Base-by-base conservation (phyloP, 2,888 invertebrate species). In the Nemurella pictetii region DNA sequence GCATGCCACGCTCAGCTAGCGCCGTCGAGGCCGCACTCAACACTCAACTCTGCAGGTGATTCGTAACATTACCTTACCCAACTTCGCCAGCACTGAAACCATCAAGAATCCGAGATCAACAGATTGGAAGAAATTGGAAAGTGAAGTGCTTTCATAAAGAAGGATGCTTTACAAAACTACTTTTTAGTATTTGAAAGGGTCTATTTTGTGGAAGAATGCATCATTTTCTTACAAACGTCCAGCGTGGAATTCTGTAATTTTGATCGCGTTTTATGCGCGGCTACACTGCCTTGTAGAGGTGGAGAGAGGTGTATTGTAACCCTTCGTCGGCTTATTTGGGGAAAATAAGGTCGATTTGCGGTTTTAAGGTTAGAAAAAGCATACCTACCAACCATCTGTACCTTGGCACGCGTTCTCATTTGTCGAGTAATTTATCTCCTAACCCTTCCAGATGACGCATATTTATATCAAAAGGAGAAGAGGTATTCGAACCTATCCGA, bases 51-150 rank as follows among this genome's bases (percentile, higher is more conserved):
- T 78, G 78, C 78, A 78, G 78, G 78, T 78, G 77, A 77, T 28
- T 27, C 73, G 75, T 75, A 15, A 25, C 80, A 32, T 35, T 35
- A 81, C 80, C 80, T 81, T 35, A 35, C 32, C 80, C 35, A 35
- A 81, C 80, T 35, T 32, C 25, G 35, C 80, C 36, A 26, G 5
- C 32, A 26, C 80, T 36, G 36, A 35, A 78, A 78, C 28, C 78
- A 78, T 27, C 78, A 81, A 26, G 35, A 25, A 81, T 55, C 15
- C 82, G 29, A 72, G 82, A 82, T 82, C 72, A 72, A 55, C 36
- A 82, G 82, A 55, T 82, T 82, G 82, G 82, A 82, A 55, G 82
- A 72, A 27, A 82, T 82, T 82, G 55, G 72, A 82, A 82, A 72
- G 55, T 55, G 82, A 78, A 78, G 78, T 30, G 78, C 75, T 75